Percentiles rank a stretch among this genome's conserved stretches.
Evolutionary conservation across 2,113 vertebrate genomes (phyloP).

Genomic region (Hypomesus transpacificus): DNA sequence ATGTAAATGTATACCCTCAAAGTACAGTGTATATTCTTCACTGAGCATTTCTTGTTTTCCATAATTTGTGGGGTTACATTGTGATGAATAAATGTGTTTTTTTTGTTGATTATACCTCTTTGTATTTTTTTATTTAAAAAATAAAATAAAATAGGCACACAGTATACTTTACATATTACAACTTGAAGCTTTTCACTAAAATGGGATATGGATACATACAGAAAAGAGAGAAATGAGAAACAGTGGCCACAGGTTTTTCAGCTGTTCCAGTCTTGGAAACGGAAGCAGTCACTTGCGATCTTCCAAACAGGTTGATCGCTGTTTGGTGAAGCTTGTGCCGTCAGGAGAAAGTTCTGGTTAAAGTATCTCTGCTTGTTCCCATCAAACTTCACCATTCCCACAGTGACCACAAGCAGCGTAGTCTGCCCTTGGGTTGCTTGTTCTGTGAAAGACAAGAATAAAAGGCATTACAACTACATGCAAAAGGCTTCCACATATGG

Average conservation of each 20-base stretch:
- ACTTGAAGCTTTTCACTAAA: neutral
- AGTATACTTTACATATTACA: neutral
- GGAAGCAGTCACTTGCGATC: constrained; percentile 95
- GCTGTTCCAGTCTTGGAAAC: constrained; percentile 93
- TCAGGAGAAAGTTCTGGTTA: constrained; percentile 94
- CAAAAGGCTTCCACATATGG: too few relatives aligned
- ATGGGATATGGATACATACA: constrained; percentile 19
- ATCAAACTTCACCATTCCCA: constrained; percentile 92
- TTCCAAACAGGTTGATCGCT: constrained; percentile 91
- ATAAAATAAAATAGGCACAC: neutral
- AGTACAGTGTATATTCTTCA: neutral
- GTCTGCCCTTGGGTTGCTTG: constrained; percentile 94
- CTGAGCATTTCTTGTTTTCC: neutral
- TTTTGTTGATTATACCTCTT: constrained; percentile 32
- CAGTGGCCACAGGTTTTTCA: constrained; percentile 51
- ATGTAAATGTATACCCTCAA: too few relatives aligned
- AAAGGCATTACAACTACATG: too few relatives aligned
- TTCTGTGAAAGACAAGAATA: constrained; percentile 67
- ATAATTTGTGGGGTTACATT: constrained; percentile 40
- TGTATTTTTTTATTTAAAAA: constrained; percentile 36
- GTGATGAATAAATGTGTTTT: constrained; percentile 60
- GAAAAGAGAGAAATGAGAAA: neutral
- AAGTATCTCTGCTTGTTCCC: constrained; percentile 93
- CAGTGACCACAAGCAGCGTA: constrained; percentile 88
- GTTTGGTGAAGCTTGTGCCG: constrained; percentile 83